phyloP scores from a whole-genome alignment of 2,113 vertebrate genomes.

The Sclerurus mexicanus region DNA sequence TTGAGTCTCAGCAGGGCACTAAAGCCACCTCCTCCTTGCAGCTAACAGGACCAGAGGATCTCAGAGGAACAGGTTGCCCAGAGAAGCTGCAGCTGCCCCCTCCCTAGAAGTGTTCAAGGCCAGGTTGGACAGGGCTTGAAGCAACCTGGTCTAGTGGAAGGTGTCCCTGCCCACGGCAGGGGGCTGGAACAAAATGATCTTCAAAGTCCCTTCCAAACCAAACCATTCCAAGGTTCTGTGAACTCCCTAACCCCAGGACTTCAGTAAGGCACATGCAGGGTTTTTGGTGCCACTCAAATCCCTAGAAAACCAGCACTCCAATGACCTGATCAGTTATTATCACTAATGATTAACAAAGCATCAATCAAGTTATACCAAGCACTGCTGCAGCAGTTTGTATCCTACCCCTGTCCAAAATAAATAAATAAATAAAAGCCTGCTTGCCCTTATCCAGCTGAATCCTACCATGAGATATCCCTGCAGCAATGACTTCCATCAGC shows the following conservation, averaged over 20 bases:
- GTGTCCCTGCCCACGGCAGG: background rate
- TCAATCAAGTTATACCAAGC: background rate
- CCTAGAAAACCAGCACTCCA: background rate
- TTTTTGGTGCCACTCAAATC: background rate
- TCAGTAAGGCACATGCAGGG: background rate
- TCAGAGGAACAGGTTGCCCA: fast-evolving
- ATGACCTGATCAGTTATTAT: fast-evolving
- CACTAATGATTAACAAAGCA: background rate
- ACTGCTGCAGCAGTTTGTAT: background rate
- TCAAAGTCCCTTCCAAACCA: background rate
- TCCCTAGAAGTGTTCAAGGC: background rate
- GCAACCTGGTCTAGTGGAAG: fast-evolving
- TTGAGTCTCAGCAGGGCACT: background rate
- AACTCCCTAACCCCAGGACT: background rate
- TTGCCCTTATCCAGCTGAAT: background rate
- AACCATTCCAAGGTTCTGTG: background rate
- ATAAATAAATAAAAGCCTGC: fast-evolving
- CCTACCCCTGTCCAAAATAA: background rate
- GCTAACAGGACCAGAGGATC: background rate
- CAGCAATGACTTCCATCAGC: background rate
- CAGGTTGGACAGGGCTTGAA: fast-evolving
- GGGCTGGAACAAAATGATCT: background rate
- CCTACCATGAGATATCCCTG: background rate
- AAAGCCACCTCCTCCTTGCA: background rate
- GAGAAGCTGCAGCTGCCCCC: background rate